Evolutionary conservation across 2,797 vertebrate species (phyloP).

Genomic region (Chelonia mydas): DNA sequence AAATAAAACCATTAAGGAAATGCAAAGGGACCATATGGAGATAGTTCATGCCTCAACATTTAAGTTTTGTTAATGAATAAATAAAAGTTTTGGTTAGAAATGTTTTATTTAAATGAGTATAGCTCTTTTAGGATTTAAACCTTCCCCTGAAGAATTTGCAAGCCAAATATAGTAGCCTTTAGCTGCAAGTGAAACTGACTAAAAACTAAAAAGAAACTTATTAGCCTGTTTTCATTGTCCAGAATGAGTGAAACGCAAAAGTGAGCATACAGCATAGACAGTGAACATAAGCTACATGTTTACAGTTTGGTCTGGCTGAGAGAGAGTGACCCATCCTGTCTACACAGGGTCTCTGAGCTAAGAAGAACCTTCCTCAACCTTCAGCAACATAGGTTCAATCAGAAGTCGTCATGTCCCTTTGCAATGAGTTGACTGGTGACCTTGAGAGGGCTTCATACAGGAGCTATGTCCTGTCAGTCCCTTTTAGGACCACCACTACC

Average conservation of each 20-base stretch:
- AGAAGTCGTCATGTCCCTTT: not conserved
- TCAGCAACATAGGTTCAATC: not conserved
- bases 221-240: fast-evolving
- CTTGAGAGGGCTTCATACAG: not conserved
- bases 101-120: not conserved
- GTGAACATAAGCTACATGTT: not conserved
- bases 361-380: not conserved
- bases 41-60: not conserved
- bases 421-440: not conserved
- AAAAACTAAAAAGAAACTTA: not conserved
- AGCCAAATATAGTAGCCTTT: not conserved
- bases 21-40: not conserved
- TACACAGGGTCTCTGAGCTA: not conserved
- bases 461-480: not conserved
- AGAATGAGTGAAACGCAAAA: not conserved
- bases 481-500: fast-evolving
- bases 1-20: not conserved
- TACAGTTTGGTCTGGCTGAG: not conserved
- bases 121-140: not conserved
- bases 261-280: not conserved
- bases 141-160: not conserved
- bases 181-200: not conserved
- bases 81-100: not conserved
- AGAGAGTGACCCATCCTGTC: not conserved
- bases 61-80: not conserved